These are phyloP conservation scores for Marmota flaviventris DNA, from an alignment of 2,113 vertebrate genomes.

Conservation along the genomic window DNA sequence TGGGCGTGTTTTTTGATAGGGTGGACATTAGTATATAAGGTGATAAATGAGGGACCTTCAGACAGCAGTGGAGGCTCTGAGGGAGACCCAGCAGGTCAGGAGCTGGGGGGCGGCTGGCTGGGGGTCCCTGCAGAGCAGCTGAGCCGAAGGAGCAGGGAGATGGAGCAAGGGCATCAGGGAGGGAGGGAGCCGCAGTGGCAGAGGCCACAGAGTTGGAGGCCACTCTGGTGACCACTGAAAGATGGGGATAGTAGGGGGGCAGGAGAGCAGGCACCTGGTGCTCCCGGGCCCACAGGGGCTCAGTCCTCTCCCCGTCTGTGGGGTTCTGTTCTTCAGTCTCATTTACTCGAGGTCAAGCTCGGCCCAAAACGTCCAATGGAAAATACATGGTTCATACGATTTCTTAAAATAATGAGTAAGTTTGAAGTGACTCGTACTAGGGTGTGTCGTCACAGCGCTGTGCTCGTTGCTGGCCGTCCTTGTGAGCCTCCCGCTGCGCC, in stretches of 20 bases:
- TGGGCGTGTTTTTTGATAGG: neutral
- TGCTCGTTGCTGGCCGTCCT: neutral
- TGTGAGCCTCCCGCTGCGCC: neutral
- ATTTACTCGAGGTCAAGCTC: neutral
- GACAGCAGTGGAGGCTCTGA: accelerated
- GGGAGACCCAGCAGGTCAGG: neutral
- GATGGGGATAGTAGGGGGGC: neutral
- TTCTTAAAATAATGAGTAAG: neutral
- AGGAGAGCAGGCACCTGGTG: neutral
- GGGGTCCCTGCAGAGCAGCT: neutral
- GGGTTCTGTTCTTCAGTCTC: neutral
- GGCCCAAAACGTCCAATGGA: neutral
- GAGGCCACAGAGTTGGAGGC: neutral
- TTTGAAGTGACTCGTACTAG: neutral
- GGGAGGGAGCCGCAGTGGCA: neutral
- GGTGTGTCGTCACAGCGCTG: too few species aligned
- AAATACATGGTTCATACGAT: neutral
- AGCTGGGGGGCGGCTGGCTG: neutral
- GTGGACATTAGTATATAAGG: neutral
- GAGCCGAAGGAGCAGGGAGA: too few species aligned
- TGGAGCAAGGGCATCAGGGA: neutral
- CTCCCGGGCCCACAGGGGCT: neutral
- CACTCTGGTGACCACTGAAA: neutral
- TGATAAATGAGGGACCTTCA: neutral
- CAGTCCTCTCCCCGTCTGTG: neutral